phyloP scores from a whole-genome alignment of 2,113 vertebrate genomes.

The Irena cyanogastra region DNA sequence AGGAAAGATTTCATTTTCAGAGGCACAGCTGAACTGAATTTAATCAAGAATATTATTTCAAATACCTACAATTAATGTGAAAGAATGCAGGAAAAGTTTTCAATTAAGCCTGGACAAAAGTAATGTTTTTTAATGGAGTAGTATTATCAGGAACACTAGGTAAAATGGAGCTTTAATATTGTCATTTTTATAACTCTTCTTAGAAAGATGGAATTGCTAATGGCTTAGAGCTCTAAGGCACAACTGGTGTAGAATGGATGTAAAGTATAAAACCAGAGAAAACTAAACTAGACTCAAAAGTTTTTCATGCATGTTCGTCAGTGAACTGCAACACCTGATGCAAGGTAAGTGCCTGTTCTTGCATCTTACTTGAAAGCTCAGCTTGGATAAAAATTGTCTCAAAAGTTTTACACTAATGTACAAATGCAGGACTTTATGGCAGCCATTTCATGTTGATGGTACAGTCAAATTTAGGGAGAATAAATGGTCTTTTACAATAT shows the following conservation, averaged over 20 bases:
- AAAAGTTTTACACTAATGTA: background rate
- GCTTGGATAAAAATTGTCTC: background rate
- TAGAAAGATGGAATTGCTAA: background rate
- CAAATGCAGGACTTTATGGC: background rate
- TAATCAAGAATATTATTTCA: background rate
- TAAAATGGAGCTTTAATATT: background rate
- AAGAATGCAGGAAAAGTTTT: background rate
- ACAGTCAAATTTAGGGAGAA: background rate
- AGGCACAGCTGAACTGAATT: background rate
- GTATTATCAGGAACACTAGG: background rate
- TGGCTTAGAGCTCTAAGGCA: background rate
- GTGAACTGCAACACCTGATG: background rate
- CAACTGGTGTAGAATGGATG: background rate
- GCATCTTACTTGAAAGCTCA: background rate
- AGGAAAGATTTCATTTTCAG: background rate
- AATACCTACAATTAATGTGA: background rate
- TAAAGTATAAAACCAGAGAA: background rate
- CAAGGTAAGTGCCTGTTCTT: background rate
- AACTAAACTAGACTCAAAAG: background rate
- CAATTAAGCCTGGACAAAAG: background rate
- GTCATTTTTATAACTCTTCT: background rate
- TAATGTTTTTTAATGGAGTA: background rate
- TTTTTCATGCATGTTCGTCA: background rate
- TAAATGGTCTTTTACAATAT: background rate
- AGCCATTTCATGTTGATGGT: background rate